Base-by-base conservation (phyloP, 2,888 invertebrate species). In the Meiosimyza platycephala region DNA sequence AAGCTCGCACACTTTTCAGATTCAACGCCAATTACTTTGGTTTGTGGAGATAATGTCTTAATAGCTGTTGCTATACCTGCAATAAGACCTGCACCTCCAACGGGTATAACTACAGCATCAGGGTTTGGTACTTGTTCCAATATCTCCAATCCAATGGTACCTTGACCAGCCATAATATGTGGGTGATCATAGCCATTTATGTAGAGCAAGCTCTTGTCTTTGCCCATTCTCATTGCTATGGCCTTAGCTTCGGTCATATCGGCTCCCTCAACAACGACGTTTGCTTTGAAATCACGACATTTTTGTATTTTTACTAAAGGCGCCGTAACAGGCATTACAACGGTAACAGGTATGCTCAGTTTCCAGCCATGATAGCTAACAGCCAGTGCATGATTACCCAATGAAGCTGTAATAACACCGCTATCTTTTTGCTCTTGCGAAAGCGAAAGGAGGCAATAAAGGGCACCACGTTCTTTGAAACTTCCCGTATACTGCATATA, bases 151-250 rank as follows among this genome's bases (percentile, higher is more conserved):
- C 95, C 96, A 82, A 96, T 90, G 0, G 97, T 96, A 15, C 97
- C 97, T 86, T 96, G 96, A 0, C 96, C 97, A 0, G 96, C 94
- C 89, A 97, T 92, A 76, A 96, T 95, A 85, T 95, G 92, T 9
- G 96, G 96, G 84, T 97, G 95, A 85, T 97, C 96, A 85, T 96
- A 97, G 6, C 95, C 95, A 86, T 97, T 97, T 59, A 97, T 93
- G 81, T 96, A 97, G n/a, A 91, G 90, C 71, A 93, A 88, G 6
- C 90, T 90, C 72, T 89, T 88, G 74, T 94, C 92, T 81, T 91
- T 91, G 0, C 92, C 92, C 66, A 95, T 83, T 76, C 87, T 88
- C 88, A 95, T 90, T 0, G 96, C 96, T 78, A 91, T 90, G 74
- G 89, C 88, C 84, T 94, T 95, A 0, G 95, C 93, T 86, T 95